A percentile compares a stretch with the other conserved stretches of the same genome.
These are phyloP conservation scores for Xiphophorus maculatus DNA, from an alignment of 2,113 vertebrate genomes.

Conservation along the genomic window DNA sequence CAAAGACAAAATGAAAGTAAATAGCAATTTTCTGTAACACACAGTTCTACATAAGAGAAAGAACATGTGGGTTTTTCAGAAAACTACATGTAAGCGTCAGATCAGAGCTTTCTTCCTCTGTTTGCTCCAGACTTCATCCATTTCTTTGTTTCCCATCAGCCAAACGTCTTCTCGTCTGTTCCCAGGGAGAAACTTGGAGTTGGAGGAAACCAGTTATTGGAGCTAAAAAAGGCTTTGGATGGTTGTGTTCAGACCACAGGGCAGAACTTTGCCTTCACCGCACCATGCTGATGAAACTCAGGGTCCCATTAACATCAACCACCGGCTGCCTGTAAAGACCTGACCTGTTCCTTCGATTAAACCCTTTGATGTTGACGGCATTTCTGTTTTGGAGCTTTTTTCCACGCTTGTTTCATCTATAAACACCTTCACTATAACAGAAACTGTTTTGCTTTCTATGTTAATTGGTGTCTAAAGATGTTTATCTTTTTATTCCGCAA, in stretches of 20 bases:
- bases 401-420: background rate
- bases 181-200: constrained; percentile 84
- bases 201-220: constrained; percentile 84
- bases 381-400: background rate
- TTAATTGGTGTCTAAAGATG: background rate
- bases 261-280: constrained; percentile 57
- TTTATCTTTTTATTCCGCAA: background rate
- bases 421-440: background rate
- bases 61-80: background rate
- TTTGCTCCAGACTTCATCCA: background rate
- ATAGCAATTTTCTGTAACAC: no score
- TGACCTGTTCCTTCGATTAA: background rate
- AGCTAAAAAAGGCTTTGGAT: constrained; percentile 82
- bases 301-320: background rate
- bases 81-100: no score
- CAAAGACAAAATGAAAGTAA: background rate
- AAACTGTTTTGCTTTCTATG: background rate
- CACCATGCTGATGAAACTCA: constrained; percentile 64
- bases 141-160: background rate
- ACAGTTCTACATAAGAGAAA: no score
- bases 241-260: constrained; percentile 71
- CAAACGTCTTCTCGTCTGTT: constrained; percentile 12
- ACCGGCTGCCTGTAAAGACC: background rate
- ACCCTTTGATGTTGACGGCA: background rate
- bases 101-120: background rate